Evolutionary conservation across 2,797 vertebrate species (phyloP).

Genomic region (Argya squamiceps): DNA sequence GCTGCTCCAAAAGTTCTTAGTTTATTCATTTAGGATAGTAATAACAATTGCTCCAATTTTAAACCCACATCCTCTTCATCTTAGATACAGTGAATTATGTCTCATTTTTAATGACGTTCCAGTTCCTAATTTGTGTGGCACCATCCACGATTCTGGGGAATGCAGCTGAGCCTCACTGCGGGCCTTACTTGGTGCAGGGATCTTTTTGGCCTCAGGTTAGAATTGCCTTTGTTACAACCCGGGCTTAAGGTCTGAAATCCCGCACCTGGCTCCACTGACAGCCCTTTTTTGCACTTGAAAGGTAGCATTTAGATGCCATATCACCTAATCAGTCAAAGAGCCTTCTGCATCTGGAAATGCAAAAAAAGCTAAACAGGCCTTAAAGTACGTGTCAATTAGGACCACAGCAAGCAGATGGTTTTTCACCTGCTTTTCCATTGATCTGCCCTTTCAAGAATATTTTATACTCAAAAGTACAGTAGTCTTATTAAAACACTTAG

Average conservation of each 20-base stretch:
- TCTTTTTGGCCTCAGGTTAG: neutral
- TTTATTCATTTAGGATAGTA: neutral
- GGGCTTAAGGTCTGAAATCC: neutral
- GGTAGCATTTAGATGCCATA: neutral
- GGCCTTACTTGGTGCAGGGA: neutral
- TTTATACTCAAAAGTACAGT: neutral
- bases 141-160: neutral
- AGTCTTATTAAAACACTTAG: neutral
- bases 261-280: neutral
- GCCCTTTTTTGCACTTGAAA: constrained; percentile 46
- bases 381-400: neutral
- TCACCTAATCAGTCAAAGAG: neutral
- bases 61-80: neutral
- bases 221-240: neutral
- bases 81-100: neutral
- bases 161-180: neutral
- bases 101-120: neutral
- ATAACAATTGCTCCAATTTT: neutral
- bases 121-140: neutral
- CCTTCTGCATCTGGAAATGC: neutral
- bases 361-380: neutral
- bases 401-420: neutral
- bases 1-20: neutral
- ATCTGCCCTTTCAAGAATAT: neutral
- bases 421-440: neutral